Conservation (phyloP, 1,140 invertebrate species). For the Cepaea nemoralis region DNA sequence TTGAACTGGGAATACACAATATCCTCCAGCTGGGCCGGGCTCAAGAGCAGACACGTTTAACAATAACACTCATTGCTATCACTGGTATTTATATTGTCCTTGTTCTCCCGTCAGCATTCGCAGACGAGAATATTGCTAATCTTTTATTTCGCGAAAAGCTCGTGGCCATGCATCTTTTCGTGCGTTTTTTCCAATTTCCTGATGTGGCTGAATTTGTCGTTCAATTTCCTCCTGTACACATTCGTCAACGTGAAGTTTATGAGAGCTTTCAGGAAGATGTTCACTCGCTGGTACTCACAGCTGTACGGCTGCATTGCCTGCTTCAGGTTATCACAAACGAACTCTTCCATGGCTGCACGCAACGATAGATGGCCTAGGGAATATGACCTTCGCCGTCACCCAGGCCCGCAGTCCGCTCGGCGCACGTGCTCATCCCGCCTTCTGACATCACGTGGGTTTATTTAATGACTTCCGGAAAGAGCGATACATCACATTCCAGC, state of each 20-base stretch:
- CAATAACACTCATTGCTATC: constrained; percentile 9
- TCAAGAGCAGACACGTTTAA: constrained; percentile 24
- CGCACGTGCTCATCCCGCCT: no score
- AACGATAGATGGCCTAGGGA: no score
- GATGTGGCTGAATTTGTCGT: constrained; percentile 18
- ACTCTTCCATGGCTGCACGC: no score
- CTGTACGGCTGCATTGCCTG: no score
- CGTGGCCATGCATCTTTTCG: neutral
- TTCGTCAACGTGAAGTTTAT: constrained; percentile 32
- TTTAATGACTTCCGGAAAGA: no score
- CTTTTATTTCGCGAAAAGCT: neutral
- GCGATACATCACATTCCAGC: no score
- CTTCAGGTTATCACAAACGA: no score
- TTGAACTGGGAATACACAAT: neutral
- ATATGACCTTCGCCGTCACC: no score
- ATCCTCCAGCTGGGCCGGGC: neutral
- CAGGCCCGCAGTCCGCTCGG: neutral
- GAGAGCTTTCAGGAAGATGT: constrained; percentile 6
- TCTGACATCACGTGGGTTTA: no score
- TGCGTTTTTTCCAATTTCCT: constrained; percentile 17
- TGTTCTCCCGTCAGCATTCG: constrained; percentile 25
- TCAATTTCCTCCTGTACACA: constrained; percentile 34
- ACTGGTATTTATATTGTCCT: constrained; percentile 1
- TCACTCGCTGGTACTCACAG: neutral
- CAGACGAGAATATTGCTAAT: neutral